phyloP scores from a whole-genome alignment of 1,140 invertebrate genomes.

The Drosophila kanapiae region DNA sequence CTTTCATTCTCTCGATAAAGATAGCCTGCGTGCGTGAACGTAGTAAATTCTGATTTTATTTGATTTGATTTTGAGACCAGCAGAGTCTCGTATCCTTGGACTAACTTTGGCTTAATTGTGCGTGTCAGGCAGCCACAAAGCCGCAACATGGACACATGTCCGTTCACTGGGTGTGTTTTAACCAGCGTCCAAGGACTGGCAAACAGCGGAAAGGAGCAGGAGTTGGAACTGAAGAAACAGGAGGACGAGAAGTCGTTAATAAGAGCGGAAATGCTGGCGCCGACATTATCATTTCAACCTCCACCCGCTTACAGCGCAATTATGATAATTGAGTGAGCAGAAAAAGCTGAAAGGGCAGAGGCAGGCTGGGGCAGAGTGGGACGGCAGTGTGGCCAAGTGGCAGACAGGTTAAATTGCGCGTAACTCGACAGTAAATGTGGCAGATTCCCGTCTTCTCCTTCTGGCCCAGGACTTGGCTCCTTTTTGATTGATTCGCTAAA shows the following conservation, averaged over 20 bases:
- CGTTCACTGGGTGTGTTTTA: constrained; percentile 59
- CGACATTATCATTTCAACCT: constrained; percentile 78
- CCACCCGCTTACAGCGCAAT: constrained; percentile 56
- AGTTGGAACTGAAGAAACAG: background rate
- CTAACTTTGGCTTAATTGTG: constrained; percentile 69
- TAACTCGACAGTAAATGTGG: constrained; percentile 56
- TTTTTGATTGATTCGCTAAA: constrained; percentile 69
- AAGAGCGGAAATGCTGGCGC: constrained; percentile 80
- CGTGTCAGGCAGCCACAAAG: constrained; percentile 73
- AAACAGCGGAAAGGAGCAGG: background rate
- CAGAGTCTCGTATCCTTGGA: constrained; percentile 39
- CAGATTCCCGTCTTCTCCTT: constrained; percentile 35
- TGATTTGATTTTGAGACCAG: constrained; percentile 67
- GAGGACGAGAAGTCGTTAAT: constrained; percentile 61
- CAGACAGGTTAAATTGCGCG: constrained; percentile 80
- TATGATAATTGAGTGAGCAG: constrained; percentile 75
- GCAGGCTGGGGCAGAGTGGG: constrained; percentile 6
- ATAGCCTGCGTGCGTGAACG: constrained; percentile 59
- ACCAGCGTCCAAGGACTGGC: constrained; percentile 28
- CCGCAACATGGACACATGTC: constrained; percentile 55
- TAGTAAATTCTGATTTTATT: constrained; percentile 76
- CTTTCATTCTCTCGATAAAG: background rate
- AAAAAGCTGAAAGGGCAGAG: constrained; percentile 13
- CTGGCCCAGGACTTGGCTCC: background rate
- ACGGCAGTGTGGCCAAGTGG: constrained; percentile 36